phyloP scores from a whole-genome alignment of 2,797 vertebrate species.

The Cephalopachus bancanus region DNA sequence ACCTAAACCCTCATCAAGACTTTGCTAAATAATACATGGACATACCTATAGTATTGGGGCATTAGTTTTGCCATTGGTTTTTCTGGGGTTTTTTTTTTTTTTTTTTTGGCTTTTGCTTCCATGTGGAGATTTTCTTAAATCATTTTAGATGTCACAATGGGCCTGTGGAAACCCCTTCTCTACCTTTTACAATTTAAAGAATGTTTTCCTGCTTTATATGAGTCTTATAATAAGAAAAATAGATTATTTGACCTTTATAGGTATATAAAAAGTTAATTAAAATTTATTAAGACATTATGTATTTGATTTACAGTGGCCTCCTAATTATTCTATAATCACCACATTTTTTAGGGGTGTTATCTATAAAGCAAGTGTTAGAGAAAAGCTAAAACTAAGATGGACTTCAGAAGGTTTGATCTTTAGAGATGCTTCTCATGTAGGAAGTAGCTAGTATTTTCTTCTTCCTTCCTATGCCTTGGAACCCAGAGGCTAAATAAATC shows the following conservation, averaged over 20 bases:
- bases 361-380: neutral
- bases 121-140: neutral
- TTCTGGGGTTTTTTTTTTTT: neutral
- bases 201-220: neutral
- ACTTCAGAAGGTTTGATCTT: neutral
- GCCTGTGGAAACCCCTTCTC: neutral
- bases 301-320: neutral
- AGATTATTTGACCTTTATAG: neutral
- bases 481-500: neutral
- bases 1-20: neutral
- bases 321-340: neutral
- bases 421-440: neutral
- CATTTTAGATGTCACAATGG: neutral
- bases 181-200: neutral
- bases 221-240: neutral
- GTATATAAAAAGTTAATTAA: neutral
- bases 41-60: too few relatives aligned
- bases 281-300: neutral
- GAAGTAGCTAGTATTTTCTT: neutral
- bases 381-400: neutral
- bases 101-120: neutral
- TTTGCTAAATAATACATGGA: neutral
- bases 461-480: neutral
- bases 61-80: neutral
- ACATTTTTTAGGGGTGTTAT: neutral